Evolutionary conservation across 1,140 invertebrate species (phyloP), one percentile per base, ranked within the genome.

Genomic region (Apis dorsata): DNA sequence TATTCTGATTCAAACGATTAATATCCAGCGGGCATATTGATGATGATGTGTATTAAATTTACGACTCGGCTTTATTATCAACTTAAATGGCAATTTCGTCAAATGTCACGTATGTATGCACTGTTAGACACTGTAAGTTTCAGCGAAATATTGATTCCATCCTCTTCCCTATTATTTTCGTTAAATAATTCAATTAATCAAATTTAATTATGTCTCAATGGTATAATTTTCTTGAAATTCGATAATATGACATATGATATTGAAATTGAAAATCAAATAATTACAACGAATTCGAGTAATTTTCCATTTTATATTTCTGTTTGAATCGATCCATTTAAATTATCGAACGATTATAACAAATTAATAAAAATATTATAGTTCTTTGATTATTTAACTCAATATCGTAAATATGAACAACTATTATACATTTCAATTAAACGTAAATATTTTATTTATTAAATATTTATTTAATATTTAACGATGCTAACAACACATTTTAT

Each of bases 11-110:
- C 68, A 24, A 4, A 11, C 49, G 34, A 79, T 79, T 72, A 70
- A 59, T 34, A 49, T 79, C 24, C 21, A n/a, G 55, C 59, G 15
- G 24, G n/a, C 21, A 19, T 51, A 60, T 49, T 5, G 66, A 65
- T 21, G 49, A 76, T 28, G 62, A 28, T 51, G 10, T 15, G n/a
- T 57, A 69, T n/a, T 55, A 49, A 62, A 71, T 59, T 24, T 49
- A 79, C 24, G 57, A 59, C 19, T 62, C 44, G 24, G n/a, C 49
- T 79, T 71, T 62, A 79, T 71, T 71, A 77, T 53, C 24, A 51
- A 60, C 24, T 59, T 24, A 62, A 71, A 51, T 34, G 59, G 21
- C 34, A 71, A 60, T 60, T 17, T 51, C 66, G 24, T 62, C 34
- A 62, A 57, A 59, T 17, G 10, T 17, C 13, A 53, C 21, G 19